phyloP scores from a whole-genome alignment of 2,797 vertebrate species.

The Parambassis ranga region DNA sequence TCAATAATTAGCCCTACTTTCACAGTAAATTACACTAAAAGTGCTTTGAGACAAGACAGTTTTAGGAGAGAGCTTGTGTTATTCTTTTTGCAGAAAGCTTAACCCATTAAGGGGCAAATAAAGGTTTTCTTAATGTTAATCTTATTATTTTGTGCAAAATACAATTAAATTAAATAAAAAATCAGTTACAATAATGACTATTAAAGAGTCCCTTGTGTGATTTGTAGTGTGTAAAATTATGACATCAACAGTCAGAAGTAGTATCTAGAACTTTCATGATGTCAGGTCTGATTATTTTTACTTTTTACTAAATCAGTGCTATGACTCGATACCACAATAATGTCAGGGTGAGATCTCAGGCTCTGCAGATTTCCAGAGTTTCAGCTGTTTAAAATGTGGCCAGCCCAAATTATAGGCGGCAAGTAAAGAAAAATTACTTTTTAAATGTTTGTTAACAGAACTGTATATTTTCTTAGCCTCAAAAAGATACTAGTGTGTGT shows the following conservation, averaged over 20 bases:
- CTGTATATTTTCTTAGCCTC: conserved; percentile 22
- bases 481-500: conserved; percentile 1
- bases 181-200: no score
- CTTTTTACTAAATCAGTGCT: no score
- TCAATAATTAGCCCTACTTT: no score
- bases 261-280: not conserved
- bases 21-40: no score
- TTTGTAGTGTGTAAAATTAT: not conserved
- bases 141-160: no score
- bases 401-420: conserved; percentile 14
- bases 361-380: not conserved
- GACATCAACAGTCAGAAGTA: not conserved
- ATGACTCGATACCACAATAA: not conserved
- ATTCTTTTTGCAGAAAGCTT: no score
- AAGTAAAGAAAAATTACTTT: conserved; percentile 10
- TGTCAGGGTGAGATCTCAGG: not conserved
- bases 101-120: no score
- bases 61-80: no score
- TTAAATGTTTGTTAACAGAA: conserved; percentile 17
- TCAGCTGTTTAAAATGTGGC: conserved; percentile 15
- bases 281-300: not conserved
- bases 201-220: no score
- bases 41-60: no score
- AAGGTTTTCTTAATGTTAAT: no score
- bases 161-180: no score